A percentile compares a stretch with the other conserved stretches of the same genome.
These are phyloP conservation scores for Acanthurus lineatus DNA, from an alignment of 2,797 vertebrate genomes.

Conservation along the genomic window DNA sequence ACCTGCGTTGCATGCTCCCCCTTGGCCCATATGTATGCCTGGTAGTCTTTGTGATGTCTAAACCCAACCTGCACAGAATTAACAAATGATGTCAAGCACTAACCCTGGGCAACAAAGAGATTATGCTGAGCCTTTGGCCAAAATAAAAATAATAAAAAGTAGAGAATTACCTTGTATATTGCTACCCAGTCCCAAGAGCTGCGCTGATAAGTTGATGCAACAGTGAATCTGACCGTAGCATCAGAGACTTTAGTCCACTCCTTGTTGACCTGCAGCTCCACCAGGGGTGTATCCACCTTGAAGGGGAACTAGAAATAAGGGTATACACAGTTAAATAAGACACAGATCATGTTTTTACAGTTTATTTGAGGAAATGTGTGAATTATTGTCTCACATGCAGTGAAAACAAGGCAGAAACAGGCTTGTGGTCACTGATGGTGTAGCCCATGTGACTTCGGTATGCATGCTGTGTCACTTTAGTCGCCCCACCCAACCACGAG, in stretches of 20 bases:
- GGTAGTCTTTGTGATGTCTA: conserved; percentile 94
- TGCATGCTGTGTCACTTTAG: conserved; percentile 90
- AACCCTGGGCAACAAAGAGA: not conserved
- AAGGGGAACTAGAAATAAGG: conserved; percentile 89
- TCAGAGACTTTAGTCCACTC: conserved; percentile 94
- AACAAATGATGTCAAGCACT: not conserved
- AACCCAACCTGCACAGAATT: conserved; percentile 79
- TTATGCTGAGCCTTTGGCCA: not conserved
- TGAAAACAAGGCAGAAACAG: conserved; percentile 92
- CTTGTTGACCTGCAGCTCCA: conserved; percentile 90
- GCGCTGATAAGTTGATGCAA: conserved; percentile 89
- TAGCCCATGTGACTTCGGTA: conserved; percentile 97
- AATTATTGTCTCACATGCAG: conserved; percentile 87
- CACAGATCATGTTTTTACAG: not conserved
- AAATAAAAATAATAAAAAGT: not conserved
- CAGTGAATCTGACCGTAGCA: conserved; percentile 89
- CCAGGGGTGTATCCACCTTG: conserved; percentile 88
- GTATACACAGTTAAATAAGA: not conserved
- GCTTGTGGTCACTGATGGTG: conserved; percentile 96
- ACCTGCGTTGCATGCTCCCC: conserved; percentile 86
- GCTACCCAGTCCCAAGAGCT: conserved; percentile 99
- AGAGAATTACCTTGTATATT: conserved; percentile 90
- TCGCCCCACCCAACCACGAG: conserved; percentile 82
- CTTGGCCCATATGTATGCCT: conserved; percentile 95
- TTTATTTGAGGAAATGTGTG: not conserved